A percentile compares a stretch with the other conserved stretches of the same genome.
Conservation (phyloP, 1,140 invertebrate species). For the Cyclargus thomasi region DNA sequence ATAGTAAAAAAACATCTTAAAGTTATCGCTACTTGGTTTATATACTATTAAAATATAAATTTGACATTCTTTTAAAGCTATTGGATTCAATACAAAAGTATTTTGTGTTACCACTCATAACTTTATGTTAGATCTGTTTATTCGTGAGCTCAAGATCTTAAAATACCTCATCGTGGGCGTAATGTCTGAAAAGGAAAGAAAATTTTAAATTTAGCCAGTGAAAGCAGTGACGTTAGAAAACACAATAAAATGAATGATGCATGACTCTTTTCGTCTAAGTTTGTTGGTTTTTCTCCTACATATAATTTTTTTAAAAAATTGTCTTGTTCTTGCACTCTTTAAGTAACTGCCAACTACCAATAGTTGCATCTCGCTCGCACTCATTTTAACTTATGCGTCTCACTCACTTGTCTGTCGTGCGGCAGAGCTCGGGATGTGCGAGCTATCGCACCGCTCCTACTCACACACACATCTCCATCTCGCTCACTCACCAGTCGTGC, state of each 20-base stretch:
- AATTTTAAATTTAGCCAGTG: not conserved
- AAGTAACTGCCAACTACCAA: no score
- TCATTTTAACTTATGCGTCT: no score
- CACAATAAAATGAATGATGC: no score
- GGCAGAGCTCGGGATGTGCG: no score
- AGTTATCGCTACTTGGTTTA: not conserved
- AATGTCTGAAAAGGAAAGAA: constrained; percentile 11
- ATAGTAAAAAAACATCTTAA: not conserved
- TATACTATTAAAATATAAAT: constrained; percentile 23
- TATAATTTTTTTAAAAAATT: no score
- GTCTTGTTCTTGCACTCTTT: no score
- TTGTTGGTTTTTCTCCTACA: no score
- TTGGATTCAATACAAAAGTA: constrained; percentile 26
- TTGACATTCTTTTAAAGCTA: constrained; percentile 42
- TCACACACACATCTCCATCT: not conserved
- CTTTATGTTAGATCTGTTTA: not conserved
- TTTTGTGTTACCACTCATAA: constrained; percentile 1
- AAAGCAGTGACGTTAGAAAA: not conserved
- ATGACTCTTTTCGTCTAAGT: no score
- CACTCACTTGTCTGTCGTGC: no score
- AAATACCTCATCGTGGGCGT: not conserved
- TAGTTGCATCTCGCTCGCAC: not conserved
- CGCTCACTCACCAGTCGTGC: constrained; percentile 20
- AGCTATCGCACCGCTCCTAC: not conserved
- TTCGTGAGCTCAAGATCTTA: not conserved